Base-by-base conservation (phyloP, 2,113 vertebrate species). In the Otolemur garnettii region DNA sequence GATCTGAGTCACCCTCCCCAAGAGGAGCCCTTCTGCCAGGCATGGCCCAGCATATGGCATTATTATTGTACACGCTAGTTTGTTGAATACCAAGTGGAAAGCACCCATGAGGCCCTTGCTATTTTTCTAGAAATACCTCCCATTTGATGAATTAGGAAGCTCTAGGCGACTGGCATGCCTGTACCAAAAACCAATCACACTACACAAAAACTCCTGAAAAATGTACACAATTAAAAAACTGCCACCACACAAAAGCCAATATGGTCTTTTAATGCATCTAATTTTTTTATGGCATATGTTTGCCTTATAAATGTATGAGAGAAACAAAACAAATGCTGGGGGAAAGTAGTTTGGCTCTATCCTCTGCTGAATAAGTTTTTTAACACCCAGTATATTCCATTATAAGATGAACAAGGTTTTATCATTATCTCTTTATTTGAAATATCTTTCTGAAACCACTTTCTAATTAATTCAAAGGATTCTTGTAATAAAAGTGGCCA, bases 391-490 rank as follows among this genome's bases (percentile, higher is more conserved):
- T 69, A 82, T 22, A 57, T 60, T 42, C 59, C 57, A 83, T 72
- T 42, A 21, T 45, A 84, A 88, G 53, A 64, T 57, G 45, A 50
- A 60, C 21, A 71, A 24, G 15, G 13, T 55, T 68, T 53, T 69
- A 22, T 69, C 68, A 13, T 38, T 72, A 55, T 19, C 55, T 55
- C 80, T 30, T 42, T 17, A 75, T 26, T 28, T 66, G 42, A 81
- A 71, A 60, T 57, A 35, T 35, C 45, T 72, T 88, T 75, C 80
- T 60, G 30, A 68, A 91, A 55, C 45, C 35, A 42, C 42, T 62
- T 96, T 91, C 88, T 94, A 82, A 17, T 82, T 55, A 75, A 45
- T 42, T 80, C 62, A 62, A 88, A 89, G 85, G 62, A 90, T 19
- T 60, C 42, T 59, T 50, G 60, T 24, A 93, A 22, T 38, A 55